phyloP scores from a whole-genome alignment of 1,140 invertebrate species.

The Formica exsecta region DNA sequence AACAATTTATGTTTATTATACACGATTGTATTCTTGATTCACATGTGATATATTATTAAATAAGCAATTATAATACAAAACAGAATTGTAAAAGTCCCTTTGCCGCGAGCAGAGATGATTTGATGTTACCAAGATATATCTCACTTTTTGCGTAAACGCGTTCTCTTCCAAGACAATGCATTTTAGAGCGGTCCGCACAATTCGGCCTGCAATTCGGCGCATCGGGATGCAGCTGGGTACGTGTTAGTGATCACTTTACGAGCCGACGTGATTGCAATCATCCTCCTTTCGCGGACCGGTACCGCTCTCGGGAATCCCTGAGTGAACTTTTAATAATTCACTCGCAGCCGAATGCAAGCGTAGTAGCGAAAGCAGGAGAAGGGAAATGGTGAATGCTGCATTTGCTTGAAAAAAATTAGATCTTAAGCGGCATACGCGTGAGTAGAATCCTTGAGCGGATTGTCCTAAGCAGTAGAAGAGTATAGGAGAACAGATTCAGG shows the following conservation, averaged over 20 bases:
- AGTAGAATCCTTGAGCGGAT: slow-evolving; percentile 48
- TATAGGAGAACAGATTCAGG: neutral
- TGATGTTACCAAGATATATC: slow-evolving; percentile 4
- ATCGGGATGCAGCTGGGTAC: slow-evolving; percentile 66
- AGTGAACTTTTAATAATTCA: slow-evolving; percentile 66
- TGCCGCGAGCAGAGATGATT: neutral
- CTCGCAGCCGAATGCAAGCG: slow-evolving; percentile 49
- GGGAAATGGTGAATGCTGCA: neutral
- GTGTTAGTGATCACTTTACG: slow-evolving; percentile 68
- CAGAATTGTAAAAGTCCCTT: slow-evolving; percentile 2
- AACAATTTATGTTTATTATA: neutral
- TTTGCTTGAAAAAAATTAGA: slow-evolving; percentile 48
- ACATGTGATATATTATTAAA: neutral
- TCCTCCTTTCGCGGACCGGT: slow-evolving; percentile 60
- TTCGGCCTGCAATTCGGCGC: slow-evolving; percentile 56
- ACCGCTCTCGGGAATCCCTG: slow-evolving; percentile 53
- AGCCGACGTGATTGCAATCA: slow-evolving; percentile 69
- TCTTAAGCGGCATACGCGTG: slow-evolving; percentile 55
- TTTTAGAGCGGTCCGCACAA: slow-evolving; percentile 48
- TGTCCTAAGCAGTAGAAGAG: neutral
- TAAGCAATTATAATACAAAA: neutral
- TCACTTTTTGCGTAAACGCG: slow-evolving; percentile 22
- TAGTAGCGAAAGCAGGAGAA: neutral
- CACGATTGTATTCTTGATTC: no score
- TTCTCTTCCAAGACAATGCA: slow-evolving; percentile 51